These are phyloP conservation scores for Cydia strobilella DNA, from an alignment of 1,140 invertebrate genomes.

Conservation along the genomic window DNA sequence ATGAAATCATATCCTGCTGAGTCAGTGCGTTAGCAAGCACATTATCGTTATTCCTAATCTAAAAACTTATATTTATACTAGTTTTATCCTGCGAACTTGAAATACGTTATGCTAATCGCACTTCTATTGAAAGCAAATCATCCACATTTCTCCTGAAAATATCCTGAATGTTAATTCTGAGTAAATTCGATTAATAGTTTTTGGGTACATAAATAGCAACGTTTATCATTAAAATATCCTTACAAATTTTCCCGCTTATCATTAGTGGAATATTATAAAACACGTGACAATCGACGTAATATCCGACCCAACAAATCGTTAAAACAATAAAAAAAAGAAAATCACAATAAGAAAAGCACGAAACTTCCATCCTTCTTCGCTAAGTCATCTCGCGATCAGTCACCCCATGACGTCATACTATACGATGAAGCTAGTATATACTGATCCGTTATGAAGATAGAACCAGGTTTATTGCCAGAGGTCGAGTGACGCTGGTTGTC, in stretches of 20 bases:
- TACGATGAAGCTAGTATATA: background rate
- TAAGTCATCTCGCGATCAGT: slow-evolving; percentile 14
- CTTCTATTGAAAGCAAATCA: too few species aligned
- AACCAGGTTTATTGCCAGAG: background rate
- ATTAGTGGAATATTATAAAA: background rate
- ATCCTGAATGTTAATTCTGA: too few species aligned
- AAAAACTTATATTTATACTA: background rate
- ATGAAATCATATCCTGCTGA: slow-evolving; percentile 14
- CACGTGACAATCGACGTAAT: background rate
- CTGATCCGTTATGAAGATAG: background rate
- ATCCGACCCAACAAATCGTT: background rate
- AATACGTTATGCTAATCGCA: too few species aligned
- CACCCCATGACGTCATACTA: slow-evolving; percentile 18
- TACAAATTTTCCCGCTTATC: background rate
- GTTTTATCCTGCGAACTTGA: too few species aligned
- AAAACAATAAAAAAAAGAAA: background rate
- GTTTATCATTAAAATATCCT: background rate
- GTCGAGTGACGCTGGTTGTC: slow-evolving; percentile 38
- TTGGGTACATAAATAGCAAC: too few species aligned
- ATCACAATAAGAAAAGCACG: background rate
- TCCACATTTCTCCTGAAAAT: too few species aligned
- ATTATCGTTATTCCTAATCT: background rate
- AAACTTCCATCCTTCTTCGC: background rate
- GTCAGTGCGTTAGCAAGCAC: background rate
- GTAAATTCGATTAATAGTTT: too few species aligned